A percentile compares a stretch with the other conserved stretches of the same genome.
These are phyloP conservation scores for Berghia stephanieae DNA, from an alignment of 1,140 invertebrate species.

Conservation along the genomic window DNA sequence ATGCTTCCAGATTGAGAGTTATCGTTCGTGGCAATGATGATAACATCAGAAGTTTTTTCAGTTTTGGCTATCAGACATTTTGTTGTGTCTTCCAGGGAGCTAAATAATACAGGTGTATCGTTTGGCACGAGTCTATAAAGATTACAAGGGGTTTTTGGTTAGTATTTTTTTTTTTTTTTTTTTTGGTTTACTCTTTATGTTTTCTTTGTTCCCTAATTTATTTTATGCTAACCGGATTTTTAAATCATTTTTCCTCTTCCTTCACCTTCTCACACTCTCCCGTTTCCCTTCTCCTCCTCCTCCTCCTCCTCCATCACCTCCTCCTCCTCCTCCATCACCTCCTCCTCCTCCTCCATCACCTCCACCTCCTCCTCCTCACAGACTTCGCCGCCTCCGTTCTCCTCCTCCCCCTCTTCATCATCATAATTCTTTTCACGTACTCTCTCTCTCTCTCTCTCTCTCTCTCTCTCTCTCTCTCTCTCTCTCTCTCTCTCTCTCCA, in stretches of 20 bases:
- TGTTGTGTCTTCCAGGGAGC: no score
- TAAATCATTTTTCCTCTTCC: background rate
- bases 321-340: background rate
- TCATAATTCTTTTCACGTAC: background rate
- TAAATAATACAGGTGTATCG: no score
- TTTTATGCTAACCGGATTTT: no score
- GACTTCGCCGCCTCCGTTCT: background rate
- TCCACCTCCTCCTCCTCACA: background rate
- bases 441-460: slow-evolving; percentile 17
- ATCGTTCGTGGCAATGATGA: no score
- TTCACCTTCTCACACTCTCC: background rate
- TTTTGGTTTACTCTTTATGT: no score
- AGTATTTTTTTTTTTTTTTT: no score
- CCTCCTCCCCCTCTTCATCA: background rate
- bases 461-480: background rate
- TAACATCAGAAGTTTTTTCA: no score
- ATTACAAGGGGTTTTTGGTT: no score
- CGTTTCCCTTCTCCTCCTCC: background rate
- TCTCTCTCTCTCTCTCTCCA: background rate
- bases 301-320: background rate
- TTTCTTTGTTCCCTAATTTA: no score
- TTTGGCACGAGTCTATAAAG: no score
- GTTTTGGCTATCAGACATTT: no score
- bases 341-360: background rate
- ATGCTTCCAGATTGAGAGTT: no score